Evolutionary conservation across 2,113 vertebrate genomes (phyloP).

Genomic region (Sardina pilchardus): DNA sequence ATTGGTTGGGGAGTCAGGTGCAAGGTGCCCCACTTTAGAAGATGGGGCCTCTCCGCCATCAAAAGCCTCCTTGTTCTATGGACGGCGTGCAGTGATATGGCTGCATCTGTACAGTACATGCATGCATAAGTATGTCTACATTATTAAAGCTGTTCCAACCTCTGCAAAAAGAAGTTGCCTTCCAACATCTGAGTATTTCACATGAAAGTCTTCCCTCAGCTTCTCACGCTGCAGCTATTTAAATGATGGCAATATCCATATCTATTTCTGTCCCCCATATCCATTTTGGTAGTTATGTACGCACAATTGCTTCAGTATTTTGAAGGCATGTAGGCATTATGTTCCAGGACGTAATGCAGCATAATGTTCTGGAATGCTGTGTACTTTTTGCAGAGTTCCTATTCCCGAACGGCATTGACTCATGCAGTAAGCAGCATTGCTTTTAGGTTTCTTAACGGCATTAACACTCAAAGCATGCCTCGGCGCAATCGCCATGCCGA

Average conservation of each 20-base stretch:
- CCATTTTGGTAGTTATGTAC: neutral
- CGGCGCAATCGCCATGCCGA: neutral
- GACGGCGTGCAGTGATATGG: neutral
- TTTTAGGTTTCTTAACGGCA: neutral
- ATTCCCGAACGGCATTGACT: neutral
- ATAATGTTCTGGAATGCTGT: neutral
- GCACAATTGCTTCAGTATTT: neutral
- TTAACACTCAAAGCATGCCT: neutral
- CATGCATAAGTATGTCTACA: neutral
- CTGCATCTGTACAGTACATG: neutral
- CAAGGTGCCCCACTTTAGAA: constrained; percentile 7
- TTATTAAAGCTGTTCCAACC: neutral
- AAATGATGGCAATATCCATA: neutral
- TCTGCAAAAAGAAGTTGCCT: neutral
- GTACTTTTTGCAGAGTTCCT: neutral
- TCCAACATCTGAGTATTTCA: neutral
- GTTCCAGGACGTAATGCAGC: neutral
- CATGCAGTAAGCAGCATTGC: neutral
- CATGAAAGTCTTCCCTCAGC: neutral
- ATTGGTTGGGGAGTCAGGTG: constrained; percentile 10
- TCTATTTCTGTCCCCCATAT: neutral
- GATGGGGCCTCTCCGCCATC: neutral
- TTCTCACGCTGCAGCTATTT: neutral
- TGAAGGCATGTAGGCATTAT: too few relatives aligned
- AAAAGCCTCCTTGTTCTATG: neutral